Percentiles rank a stretch among this genome's conserved stretches.
phyloP scores from a whole-genome alignment of 2,888 invertebrate species.

The Trachelus iudaicus region DNA sequence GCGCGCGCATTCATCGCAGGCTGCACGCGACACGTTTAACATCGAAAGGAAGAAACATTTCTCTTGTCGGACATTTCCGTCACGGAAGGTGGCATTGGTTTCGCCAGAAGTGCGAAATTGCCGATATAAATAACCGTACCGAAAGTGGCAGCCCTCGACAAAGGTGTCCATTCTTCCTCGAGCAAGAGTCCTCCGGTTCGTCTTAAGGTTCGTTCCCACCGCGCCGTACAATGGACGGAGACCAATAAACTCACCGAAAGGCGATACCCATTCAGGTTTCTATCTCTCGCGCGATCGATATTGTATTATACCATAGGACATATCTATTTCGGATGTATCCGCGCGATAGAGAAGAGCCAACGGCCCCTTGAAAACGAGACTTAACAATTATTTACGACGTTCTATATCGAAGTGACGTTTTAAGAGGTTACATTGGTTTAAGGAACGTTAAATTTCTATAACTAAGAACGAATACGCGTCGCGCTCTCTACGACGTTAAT shows the following conservation, averaged over 20 bases:
- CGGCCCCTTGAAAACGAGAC: too few relatives aligned
- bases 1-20: background rate
- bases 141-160: background rate
- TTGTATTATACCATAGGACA: background rate
- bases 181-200: background rate
- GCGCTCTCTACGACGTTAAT: background rate
- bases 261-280: background rate
- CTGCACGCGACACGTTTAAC: background rate
- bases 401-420: background rate
- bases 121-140: background rate
- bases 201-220: background rate
- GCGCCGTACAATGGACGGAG: background rate
- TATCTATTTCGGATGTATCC: background rate
- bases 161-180: background rate
- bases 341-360: background rate
- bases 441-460: background rate
- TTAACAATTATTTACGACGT: background rate
- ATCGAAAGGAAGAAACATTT: background rate
- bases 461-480: background rate
- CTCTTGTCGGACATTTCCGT: background rate
- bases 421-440: background rate
- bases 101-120: background rate
- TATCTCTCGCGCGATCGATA: background rate
- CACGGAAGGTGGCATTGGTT: background rate
- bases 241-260: background rate